Evolutionary conservation across 2,113 vertebrate species (phyloP).

Genomic region (Enhydra lutris): DNA sequence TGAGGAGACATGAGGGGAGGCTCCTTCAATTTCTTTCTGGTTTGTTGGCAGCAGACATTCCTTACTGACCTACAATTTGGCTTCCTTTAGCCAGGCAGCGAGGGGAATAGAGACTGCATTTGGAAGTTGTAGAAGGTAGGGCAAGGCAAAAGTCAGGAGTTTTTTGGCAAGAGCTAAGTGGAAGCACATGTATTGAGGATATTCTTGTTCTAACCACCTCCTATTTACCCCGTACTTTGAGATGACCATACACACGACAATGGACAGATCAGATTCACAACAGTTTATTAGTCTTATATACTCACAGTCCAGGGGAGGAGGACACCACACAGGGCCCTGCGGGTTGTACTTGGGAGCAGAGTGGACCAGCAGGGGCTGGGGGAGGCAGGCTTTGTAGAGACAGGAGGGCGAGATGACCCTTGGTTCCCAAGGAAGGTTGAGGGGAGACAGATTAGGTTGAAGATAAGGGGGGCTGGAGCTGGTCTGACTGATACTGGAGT

Average conservation of each 20-base stretch:
- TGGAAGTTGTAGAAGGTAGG: background rate
- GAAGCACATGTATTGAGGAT: background rate
- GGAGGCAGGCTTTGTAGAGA: background rate
- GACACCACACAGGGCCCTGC: rapidly evolving
- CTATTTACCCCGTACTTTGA: background rate
- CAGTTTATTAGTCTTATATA: background rate
- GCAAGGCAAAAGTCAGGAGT: background rate
- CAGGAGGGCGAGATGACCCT: background rate
- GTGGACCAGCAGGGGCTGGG: background rate
- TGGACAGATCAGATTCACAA: background rate
- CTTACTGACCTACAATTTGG: background rate
- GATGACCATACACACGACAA: background rate
- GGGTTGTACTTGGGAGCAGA: background rate
- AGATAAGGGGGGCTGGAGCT: background rate
- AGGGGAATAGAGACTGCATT: background rate
- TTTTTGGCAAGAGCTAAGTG: background rate
- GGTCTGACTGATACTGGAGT: background rate
- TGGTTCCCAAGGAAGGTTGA: background rate
- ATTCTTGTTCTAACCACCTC: background rate
- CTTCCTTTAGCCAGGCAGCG: background rate
- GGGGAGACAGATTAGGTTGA: background rate
- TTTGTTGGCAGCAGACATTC: conserved; percentile 7
- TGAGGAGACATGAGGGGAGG: background rate
- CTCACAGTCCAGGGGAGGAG: background rate
- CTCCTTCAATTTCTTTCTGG: background rate